These are phyloP conservation scores for Cyprinella venusta DNA, from an alignment of 2,797 vertebrate species.

Conservation along the genomic window DNA sequence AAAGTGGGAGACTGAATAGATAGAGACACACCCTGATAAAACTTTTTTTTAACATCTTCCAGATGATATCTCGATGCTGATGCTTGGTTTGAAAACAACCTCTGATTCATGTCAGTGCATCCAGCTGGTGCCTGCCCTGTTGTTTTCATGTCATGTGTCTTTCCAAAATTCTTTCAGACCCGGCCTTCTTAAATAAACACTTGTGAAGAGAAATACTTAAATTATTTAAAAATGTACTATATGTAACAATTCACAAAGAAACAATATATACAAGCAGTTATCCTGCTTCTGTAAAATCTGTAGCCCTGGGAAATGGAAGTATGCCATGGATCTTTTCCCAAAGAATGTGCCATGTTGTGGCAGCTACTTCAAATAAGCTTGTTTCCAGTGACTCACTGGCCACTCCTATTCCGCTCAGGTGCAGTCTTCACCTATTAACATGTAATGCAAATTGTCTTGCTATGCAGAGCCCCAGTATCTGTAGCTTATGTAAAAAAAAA, in stretches of 20 bases:
- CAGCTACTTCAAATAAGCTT: background rate
- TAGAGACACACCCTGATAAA: conserved; percentile 44
- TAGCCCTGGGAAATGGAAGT: background rate
- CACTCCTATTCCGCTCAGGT: background rate
- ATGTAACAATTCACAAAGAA: background rate
- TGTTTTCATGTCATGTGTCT: conserved; percentile 63
- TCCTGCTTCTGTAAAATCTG: background rate
- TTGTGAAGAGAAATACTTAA: background rate
- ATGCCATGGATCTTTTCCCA: background rate
- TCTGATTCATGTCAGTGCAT: conserved; percentile 56
- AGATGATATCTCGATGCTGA: conserved; percentile 61
- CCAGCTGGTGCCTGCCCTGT: conserved; percentile 53
- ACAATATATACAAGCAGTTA: too few relatives aligned
- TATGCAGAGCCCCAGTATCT: background rate
- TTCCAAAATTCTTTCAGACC: conserved; percentile 63
- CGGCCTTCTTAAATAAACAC: conserved; percentile 48
- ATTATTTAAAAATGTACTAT: background rate
- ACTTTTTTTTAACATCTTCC: conserved; percentile 54
- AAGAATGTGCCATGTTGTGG: background rate
- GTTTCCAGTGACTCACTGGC: background rate
- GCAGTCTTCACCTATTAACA: background rate
- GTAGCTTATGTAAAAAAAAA: background rate
- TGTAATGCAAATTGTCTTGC: conserved; percentile 11
- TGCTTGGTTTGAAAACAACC: conserved; percentile 54
- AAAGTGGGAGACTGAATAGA: conserved; percentile 26